Conservation (phyloP, 2,113 vertebrate species). For the Propithecus coquereli region DNA sequence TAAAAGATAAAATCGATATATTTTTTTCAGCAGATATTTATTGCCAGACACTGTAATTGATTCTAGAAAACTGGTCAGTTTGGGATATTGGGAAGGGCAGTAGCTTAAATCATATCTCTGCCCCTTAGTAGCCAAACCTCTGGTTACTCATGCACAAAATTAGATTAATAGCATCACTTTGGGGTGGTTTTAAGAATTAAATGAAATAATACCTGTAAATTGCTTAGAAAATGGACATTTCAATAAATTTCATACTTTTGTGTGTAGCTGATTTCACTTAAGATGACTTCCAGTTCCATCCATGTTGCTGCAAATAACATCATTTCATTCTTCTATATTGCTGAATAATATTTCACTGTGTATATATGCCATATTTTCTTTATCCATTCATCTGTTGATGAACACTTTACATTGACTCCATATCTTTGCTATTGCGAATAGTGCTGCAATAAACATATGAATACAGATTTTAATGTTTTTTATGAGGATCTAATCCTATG, state of each 20-base stretch:
- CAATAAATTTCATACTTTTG: not conserved
- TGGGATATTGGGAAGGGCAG: not conserved
- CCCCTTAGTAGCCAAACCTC: not conserved
- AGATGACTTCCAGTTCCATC: too few relatives aligned
- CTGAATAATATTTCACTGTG: too few relatives aligned
- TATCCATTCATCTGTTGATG: too few relatives aligned
- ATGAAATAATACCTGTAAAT: not conserved
- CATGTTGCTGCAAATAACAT: too few relatives aligned
- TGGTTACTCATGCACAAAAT: not conserved
- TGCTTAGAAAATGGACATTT: not conserved
- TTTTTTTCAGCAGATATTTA: not conserved
- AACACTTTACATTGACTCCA: too few relatives aligned
- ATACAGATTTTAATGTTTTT: not conserved
- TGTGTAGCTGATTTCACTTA: too few relatives aligned
- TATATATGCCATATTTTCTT: too few relatives aligned
- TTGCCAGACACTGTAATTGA: not conserved
- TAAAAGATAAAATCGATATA: constrained; percentile 11
- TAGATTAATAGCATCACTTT: not conserved
- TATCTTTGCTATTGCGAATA: too few relatives aligned
- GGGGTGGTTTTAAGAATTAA: not conserved
- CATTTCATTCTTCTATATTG: too few relatives aligned
- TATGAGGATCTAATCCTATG: not conserved
- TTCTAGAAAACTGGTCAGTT: not conserved
- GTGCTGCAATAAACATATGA: too few relatives aligned
- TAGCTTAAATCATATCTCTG: not conserved